These are phyloP conservation scores for Horisme vitalbata DNA, from an alignment of 2,888 invertebrate species.

Conservation along the genomic window DNA sequence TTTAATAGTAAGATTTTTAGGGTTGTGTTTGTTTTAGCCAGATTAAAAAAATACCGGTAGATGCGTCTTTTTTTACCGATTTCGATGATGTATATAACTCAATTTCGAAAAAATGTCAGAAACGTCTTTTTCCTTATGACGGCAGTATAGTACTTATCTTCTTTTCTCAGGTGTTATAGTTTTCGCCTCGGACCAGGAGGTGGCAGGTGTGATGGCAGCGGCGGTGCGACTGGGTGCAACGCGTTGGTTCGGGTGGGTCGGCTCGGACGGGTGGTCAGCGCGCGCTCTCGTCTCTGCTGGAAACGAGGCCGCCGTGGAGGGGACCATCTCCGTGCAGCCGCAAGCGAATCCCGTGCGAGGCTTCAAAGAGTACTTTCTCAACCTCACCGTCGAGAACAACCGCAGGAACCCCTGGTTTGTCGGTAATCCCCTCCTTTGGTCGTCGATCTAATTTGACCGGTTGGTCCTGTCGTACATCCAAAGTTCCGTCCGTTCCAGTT, in stretches of 20 bases:
- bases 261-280: slow-evolving; percentile 97
- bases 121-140: too few species aligned
- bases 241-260: slow-evolving; percentile 96
- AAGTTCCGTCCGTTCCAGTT: too few species aligned
- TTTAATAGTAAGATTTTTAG: too few species aligned
- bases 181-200: slow-evolving; percentile 98
- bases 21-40: too few species aligned
- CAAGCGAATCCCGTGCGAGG: slow-evolving; percentile 94
- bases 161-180: slow-evolving; percentile 91
- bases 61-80: too few species aligned
- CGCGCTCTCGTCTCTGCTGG: slow-evolving; percentile 92
- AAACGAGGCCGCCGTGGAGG: slow-evolving; percentile 90
- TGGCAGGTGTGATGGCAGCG: slow-evolving; percentile 96
- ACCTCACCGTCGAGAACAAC: slow-evolving; percentile 93
- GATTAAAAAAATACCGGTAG: too few species aligned
- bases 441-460: too few species aligned
- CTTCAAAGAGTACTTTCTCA: slow-evolving; percentile 93
- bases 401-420: slow-evolving; percentile 97
- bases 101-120: too few species aligned
- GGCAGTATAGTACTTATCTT: too few species aligned
- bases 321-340: slow-evolving; percentile 95
- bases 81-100: too few species aligned
- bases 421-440: slow-evolving; percentile 79
- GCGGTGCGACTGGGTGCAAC: slow-evolving; percentile 92
- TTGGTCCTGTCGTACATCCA: too few species aligned